Evolutionary conservation across 2,888 invertebrate genomes (phyloP).

Genomic region (Sceliomorpha sp.): DNA sequence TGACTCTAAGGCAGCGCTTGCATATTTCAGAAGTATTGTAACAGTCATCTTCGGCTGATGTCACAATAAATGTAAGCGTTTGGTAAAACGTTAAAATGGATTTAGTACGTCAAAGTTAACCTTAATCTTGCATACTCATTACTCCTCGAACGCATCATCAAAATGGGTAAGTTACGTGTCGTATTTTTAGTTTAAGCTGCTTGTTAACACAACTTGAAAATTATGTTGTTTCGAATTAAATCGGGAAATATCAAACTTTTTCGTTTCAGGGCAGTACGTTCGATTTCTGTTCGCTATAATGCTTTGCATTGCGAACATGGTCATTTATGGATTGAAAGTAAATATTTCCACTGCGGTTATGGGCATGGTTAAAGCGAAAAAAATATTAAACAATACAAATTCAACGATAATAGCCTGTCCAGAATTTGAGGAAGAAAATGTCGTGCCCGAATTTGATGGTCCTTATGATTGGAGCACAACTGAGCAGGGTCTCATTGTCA

Average conservation of each 20-base stretch:
- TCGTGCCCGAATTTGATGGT: constrained; percentile 64
- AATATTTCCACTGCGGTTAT: constrained; percentile 74
- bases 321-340: constrained; percentile 75
- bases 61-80: constrained; percentile 21
- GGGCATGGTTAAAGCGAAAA: constrained; percentile 71
- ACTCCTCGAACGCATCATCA: constrained; percentile 13
- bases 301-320: constrained; percentile 78
- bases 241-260: too few species aligned
- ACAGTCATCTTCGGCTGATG: constrained; percentile 32
- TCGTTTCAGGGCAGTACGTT: constrained; percentile 62
- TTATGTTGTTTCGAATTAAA: too few species aligned
- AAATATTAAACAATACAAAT: neutral
- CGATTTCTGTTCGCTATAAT: constrained; percentile 73
- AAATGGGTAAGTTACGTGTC: constrained; percentile 54
- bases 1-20: constrained; percentile 31
- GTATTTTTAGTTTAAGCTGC: too few species aligned
- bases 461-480: constrained; percentile 72
- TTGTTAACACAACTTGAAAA: too few species aligned
- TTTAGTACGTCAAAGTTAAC: constrained; percentile 20
- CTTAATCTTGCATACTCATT: constrained; percentile 3
- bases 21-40: constrained; percentile 42
- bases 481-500: constrained; percentile 72
- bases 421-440: constrained; percentile 43
- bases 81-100: constrained; percentile 26
- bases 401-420: constrained; percentile 62